phyloP scores from a whole-genome alignment of 2,113 vertebrate genomes.

The Lophura nycthemera region DNA sequence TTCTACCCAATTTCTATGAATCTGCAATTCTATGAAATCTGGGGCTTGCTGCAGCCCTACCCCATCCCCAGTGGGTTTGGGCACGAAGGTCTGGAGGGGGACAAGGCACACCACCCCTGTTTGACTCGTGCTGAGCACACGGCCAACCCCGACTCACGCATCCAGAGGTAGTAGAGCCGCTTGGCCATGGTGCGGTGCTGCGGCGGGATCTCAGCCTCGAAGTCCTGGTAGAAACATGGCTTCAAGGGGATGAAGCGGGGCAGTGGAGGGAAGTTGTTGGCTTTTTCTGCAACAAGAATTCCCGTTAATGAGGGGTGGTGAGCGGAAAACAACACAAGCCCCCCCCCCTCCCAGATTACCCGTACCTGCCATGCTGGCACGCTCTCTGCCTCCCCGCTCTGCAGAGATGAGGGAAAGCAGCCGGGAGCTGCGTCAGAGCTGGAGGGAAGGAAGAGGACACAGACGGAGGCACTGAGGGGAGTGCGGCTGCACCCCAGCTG shows the following conservation, averaged over 20 bases:
- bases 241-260: constrained; percentile 94
- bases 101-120: neutral
- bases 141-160: constrained; percentile 81
- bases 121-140: neutral
- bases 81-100: neutral
- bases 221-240: constrained; percentile 99
- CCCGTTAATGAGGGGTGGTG: neutral
- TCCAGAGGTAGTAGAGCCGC: constrained; percentile 98
- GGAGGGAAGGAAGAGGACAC: constrained; percentile 7
- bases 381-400: neutral
- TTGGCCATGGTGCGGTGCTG: constrained; percentile 94
- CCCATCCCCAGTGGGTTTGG: neutral
- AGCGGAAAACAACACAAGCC: neutral
- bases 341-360: neutral
- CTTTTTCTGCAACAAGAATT: constrained; percentile 81
- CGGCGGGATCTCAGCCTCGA: constrained; percentile 93
- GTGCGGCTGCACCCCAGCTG: neutral
- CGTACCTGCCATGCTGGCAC: constrained; percentile 77
- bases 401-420: neutral
- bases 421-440: constrained; percentile 48
- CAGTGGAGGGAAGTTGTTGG: constrained; percentile 94
- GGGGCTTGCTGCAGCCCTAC: neutral
- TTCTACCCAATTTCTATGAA: too few relatives aligned
- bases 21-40: neutral
- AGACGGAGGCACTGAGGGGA: neutral